A percentile compares a stretch with the other conserved stretches of the same genome.
phyloP scores from a whole-genome alignment of 1,140 invertebrate species.

The Lysiphlebus fabarum region DNA sequence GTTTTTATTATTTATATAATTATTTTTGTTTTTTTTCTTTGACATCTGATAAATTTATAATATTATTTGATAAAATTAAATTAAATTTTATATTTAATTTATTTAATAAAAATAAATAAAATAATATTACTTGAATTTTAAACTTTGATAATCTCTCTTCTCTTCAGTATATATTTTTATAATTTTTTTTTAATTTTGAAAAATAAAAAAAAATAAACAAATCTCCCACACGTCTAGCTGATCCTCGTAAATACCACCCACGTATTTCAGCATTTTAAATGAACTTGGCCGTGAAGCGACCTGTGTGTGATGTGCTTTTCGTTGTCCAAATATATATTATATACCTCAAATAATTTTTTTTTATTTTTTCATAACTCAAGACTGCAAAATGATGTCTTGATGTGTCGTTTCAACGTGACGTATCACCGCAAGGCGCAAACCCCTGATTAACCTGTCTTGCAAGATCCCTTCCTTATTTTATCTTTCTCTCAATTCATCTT shows the following conservation, averaged over 20 bases:
- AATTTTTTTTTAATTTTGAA: no score
- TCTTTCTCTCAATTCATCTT: neutral
- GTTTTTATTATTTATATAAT: no score
- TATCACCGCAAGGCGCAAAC: slow-evolving; percentile 18
- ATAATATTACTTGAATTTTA: no score
- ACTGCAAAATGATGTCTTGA: slow-evolving; percentile 31
- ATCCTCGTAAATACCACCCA: slow-evolving; percentile 19
- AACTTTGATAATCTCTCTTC: no score
- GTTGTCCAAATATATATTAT: neutral
- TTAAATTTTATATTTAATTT: no score
- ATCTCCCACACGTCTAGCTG: slow-evolving; percentile 3
- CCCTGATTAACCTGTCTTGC: slow-evolving; percentile 29
- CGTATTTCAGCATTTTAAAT: neutral
- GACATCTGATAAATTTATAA: no score
- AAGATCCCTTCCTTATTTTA: slow-evolving; percentile 14
- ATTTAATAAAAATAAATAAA: no score
- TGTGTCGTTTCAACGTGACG: slow-evolving; percentile 24
- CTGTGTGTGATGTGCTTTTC: neutral
- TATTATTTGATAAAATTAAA: no score
- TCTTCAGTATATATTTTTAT: no score
- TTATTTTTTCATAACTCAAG: slow-evolving; percentile 2
- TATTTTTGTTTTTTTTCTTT: no score
- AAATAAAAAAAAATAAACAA: neutral
- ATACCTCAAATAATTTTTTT: no score
- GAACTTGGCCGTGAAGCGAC: neutral